Conservation (phyloP, 1,140 invertebrate genomes). For the Bombus haemorrhoidalis region DNA sequence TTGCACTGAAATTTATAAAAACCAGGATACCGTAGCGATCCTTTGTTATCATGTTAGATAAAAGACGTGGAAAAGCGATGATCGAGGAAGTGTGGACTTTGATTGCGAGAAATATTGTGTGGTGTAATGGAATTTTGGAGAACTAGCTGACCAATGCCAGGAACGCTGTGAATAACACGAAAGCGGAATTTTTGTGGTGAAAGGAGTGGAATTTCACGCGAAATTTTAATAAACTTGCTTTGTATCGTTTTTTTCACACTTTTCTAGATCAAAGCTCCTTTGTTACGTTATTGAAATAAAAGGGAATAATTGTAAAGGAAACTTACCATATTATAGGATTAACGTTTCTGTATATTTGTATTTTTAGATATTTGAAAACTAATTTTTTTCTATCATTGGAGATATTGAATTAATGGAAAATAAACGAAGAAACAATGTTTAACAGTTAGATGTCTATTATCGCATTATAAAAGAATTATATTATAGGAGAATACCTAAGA, state of each 20-base stretch:
- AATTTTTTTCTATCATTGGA: too few species aligned
- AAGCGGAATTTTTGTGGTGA: not conserved
- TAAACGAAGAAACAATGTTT: too few species aligned
- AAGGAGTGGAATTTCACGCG: not conserved
- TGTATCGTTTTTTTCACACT: not conserved
- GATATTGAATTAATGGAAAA: too few species aligned
- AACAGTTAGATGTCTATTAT: too few species aligned
- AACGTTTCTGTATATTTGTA: too few species aligned
- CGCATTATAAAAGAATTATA: too few species aligned
- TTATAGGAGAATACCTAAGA: too few species aligned
- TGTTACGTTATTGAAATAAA: not conserved
- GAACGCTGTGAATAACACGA: not conserved
- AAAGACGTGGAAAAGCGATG: not conserved
- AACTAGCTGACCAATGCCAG: not conserved
- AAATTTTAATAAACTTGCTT: conserved; percentile 5
- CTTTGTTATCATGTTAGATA: not conserved
- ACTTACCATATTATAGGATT: too few species aligned
- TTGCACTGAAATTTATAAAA: not conserved
- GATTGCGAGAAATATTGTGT: conserved; percentile 7
- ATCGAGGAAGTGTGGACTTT: not conserved
- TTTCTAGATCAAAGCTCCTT: not conserved
- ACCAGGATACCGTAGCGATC: not conserved
- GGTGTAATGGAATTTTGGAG: not conserved
- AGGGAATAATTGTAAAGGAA: not conserved
- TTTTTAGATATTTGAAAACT: too few species aligned